These are phyloP conservation scores for Diploscapter pachys DNA, from an alignment of 1,140 invertebrate species.

Conservation along the genomic window DNA sequence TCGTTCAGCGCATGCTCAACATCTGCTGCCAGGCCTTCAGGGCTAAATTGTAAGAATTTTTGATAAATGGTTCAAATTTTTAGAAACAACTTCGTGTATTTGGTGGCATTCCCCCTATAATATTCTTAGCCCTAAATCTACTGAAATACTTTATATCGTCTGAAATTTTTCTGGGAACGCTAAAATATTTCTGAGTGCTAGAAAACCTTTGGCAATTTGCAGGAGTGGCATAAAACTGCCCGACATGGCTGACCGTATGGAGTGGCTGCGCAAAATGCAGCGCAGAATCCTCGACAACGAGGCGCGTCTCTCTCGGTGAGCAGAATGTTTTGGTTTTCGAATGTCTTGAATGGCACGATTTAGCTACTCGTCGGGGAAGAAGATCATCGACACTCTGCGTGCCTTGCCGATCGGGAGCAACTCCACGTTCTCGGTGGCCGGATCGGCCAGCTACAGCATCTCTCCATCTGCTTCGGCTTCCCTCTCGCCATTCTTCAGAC, in stretches of 20 bases:
- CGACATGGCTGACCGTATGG: background rate
- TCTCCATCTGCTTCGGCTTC: too few relatives aligned
- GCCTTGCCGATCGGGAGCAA: too few relatives aligned
- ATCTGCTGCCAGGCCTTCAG: constrained; percentile 14
- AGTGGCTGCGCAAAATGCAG: constrained; percentile 11
- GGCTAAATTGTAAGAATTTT: background rate
- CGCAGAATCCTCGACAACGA: background rate
- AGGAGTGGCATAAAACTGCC: constrained; percentile 1
- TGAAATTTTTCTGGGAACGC: too few relatives aligned
- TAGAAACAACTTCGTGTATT: too few relatives aligned
- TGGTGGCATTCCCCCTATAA: too few relatives aligned
- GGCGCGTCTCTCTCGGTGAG: background rate
- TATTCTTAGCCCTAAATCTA: too few relatives aligned
- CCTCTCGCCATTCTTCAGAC: too few relatives aligned
- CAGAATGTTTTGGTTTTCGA: background rate
- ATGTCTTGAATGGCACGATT: background rate
- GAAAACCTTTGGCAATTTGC: background rate
- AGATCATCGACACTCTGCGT: constrained; percentile 11
- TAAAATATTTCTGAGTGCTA: background rate
- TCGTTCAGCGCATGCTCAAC: constrained; percentile 43
- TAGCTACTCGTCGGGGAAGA: constrained; percentile 25
- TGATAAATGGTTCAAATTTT: too few relatives aligned
- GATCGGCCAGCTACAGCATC: too few relatives aligned
- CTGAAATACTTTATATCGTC: too few relatives aligned
- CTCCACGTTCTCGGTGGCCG: too few relatives aligned